These are phyloP conservation scores for Rhizoglyphus robini DNA, from an alignment of 1,140 invertebrate species.

Conservation along the genomic window DNA sequence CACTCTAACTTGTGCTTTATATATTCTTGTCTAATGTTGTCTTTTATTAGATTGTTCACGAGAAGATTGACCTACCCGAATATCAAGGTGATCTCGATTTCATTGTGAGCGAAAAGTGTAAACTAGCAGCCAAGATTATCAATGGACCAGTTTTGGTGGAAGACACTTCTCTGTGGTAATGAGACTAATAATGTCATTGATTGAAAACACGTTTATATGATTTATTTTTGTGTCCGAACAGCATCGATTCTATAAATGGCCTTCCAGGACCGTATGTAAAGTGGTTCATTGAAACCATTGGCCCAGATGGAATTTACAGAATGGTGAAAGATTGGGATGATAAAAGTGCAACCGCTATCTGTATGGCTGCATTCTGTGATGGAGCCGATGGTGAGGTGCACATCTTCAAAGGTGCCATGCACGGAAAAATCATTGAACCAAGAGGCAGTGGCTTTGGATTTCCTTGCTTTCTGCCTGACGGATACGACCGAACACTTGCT, in stretches of 20 bases:
- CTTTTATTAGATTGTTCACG: slow-evolving; percentile 29
- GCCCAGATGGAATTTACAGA: slow-evolving; percentile 62
- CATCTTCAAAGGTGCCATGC: background rate
- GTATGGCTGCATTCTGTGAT: slow-evolving; percentile 70
- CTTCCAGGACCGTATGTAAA: slow-evolving; percentile 95
- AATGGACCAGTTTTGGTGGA: slow-evolving; percentile 64
- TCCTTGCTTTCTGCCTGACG: slow-evolving; percentile 6
- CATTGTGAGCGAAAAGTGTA: slow-evolving; percentile 67
- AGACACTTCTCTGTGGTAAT: slow-evolving; percentile 21
- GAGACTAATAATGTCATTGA: background rate
- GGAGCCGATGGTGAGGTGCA: slow-evolving; percentile 34
- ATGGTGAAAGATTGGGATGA: slow-evolving; percentile 65
- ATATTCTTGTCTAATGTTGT: background rate
- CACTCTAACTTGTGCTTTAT: background rate
- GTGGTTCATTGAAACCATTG: slow-evolving; percentile 85
- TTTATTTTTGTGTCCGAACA: slow-evolving; percentile 32
- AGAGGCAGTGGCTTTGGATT: background rate
- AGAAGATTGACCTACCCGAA: slow-evolving; percentile 76
- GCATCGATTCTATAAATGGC: slow-evolving; percentile 81
- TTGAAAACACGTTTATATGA: too few relatives aligned
- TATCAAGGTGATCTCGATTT: slow-evolving; percentile 80
- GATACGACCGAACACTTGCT: background rate
- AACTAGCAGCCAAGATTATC: slow-evolving; percentile 56
- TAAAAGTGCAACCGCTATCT: slow-evolving; percentile 79
- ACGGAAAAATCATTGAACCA: slow-evolving; percentile 4